Percentiles rank a stretch among this genome's conserved stretches.
phyloP scores from a whole-genome alignment of 2,888 invertebrate species.

The Coenonympha glycerion region DNA sequence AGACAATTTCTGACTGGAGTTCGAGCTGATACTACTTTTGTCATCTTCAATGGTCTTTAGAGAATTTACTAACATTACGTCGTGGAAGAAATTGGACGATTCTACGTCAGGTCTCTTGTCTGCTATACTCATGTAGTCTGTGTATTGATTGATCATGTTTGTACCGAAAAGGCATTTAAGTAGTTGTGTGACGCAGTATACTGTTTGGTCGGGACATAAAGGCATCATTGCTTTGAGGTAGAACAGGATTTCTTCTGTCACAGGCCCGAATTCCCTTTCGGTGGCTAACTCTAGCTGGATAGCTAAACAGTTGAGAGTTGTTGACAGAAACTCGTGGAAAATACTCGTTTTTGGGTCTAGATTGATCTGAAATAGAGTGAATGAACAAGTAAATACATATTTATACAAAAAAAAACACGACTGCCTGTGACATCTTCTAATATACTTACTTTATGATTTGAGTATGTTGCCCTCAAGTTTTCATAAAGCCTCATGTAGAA shows the following conservation, averaged over 20 bases:
- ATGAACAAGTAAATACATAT: no score
- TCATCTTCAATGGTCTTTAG: slow-evolving; percentile 33
- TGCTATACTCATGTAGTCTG: slow-evolving; percentile 55
- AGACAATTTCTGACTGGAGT: slow-evolving; percentile 52
- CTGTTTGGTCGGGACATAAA: slow-evolving; percentile 80
- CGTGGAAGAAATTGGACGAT: slow-evolving; percentile 44
- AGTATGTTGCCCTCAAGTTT: slow-evolving; percentile 85
- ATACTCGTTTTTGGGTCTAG: slow-evolving; percentile 85
- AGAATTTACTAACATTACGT: slow-evolving; percentile 52
- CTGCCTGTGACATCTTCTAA: neutral
- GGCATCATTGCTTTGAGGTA: slow-evolving; percentile 84
- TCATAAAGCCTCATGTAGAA: slow-evolving; percentile 92
- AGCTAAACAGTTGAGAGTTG: slow-evolving; percentile 79
- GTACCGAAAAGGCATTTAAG: slow-evolving; percentile 85
- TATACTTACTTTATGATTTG: slow-evolving; percentile 86
- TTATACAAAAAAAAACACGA: no score
- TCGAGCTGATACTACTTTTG: slow-evolving; percentile 42
- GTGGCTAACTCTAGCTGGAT: slow-evolving; percentile 82
- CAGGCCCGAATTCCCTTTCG: slow-evolving; percentile 80
- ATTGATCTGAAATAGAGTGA: slow-evolving; percentile 77
- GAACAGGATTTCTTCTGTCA: slow-evolving; percentile 86
- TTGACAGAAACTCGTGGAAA: slow-evolving; percentile 80
- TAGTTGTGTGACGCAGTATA: slow-evolving; percentile 86
- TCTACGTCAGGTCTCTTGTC: slow-evolving; percentile 30
- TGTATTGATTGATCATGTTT: slow-evolving; percentile 76